phyloP scores from a whole-genome alignment of 2,797 vertebrate genomes.

The Lacerta viridis region DNA sequence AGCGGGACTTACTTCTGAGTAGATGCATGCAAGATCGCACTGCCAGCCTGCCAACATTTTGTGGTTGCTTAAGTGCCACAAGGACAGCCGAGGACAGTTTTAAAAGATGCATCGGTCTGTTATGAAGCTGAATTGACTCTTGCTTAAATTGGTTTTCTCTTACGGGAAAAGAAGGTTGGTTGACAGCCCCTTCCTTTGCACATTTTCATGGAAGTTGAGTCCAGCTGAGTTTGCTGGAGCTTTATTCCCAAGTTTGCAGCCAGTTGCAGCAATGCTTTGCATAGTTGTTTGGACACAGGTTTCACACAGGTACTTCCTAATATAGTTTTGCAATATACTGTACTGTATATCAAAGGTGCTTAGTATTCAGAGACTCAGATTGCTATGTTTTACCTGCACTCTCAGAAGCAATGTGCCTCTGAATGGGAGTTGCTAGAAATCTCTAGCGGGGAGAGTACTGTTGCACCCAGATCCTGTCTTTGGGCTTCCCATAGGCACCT shows the following conservation, averaged over 20 bases:
- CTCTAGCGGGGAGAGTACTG: too few relatives aligned
- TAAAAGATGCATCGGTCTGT: not conserved
- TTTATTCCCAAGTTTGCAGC: not conserved
- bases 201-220: not conserved
- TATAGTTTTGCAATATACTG: not conserved
- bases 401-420: too few relatives aligned
- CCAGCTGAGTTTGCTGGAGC: too few relatives aligned
- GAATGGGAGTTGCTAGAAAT: too few relatives aligned
- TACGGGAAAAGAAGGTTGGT: not conserved
- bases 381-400: too few relatives aligned
- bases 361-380: not conserved
- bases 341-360: not conserved
- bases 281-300: not conserved
- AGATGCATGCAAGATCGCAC: not conserved
- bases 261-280: not conserved
- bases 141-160: constrained; percentile 47
- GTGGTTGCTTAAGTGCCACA: constrained; percentile 1
- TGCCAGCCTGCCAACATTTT: not conserved
- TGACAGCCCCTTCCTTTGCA: not conserved
- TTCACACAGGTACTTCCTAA: too few relatives aligned
- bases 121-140: not conserved
- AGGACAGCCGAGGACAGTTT: constrained; percentile 17
- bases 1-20: not conserved
- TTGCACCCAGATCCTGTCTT: too few relatives aligned
- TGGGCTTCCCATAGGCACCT: too few relatives aligned